Conservation (phyloP, 2,888 invertebrate species). For the Drosophila sordidula region DNA sequence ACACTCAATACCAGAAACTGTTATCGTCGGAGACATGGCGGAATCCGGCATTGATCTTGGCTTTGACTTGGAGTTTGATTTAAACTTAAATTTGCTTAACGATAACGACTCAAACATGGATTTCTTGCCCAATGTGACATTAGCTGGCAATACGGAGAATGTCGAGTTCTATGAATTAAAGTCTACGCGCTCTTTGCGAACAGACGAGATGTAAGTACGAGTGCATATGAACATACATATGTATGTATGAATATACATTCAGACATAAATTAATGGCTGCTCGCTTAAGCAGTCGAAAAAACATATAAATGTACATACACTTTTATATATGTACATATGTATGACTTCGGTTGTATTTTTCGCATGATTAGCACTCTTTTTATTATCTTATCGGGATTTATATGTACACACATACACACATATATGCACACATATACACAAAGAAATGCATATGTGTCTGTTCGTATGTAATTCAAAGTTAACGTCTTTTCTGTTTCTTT, state of each 20-base stretch:
- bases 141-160: conserved; percentile 75
- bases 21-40: conserved; percentile 68
- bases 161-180: conserved; percentile 88
- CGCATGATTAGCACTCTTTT: conserved; percentile 59
- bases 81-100: conserved; percentile 67
- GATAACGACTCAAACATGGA: conserved; percentile 73
- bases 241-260: not conserved
- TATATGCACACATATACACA: not conserved
- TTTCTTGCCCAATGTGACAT: conserved; percentile 74
- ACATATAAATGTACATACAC: not conserved
- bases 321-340: conserved; percentile 8
- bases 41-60: conserved; percentile 89
- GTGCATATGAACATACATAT: conserved; percentile 1
- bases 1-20: not conserved
- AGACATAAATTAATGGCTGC: not conserved
- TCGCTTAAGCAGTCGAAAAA: not conserved
- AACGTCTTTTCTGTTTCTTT: conserved; percentile 7
- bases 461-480: conserved; percentile 3
- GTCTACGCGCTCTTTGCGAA: conserved; percentile 86
- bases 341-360: conserved; percentile 43
- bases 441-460: not conserved
- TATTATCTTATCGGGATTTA: conserved; percentile 63
- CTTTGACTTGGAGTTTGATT: conserved; percentile 87
- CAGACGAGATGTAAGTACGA: conserved; percentile 87
- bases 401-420: not conserved